phyloP scores from a whole-genome alignment of 2,888 invertebrate genomes.

The Idaea aversata region DNA sequence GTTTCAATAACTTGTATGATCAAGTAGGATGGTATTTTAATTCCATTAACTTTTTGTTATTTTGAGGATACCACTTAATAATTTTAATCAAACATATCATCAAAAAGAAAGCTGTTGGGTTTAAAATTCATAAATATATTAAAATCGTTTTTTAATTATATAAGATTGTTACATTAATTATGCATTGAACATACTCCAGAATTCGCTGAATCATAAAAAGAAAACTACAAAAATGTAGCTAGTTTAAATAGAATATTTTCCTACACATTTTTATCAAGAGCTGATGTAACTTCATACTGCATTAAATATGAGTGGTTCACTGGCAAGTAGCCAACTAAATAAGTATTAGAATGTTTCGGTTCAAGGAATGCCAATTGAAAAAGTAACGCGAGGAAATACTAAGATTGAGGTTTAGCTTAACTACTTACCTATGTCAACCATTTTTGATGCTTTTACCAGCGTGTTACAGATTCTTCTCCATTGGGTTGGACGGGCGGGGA shows the following conservation, averaged over 20 bases:
- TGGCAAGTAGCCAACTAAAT: not conserved
- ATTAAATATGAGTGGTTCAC: not conserved
- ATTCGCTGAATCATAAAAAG: not conserved
- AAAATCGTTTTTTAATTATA: too few species aligned
- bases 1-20: not conserved
- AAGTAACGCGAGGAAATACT: not conserved
- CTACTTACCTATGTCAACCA: not conserved
- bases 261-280: slow-evolving; percentile 1
- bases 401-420: not conserved
- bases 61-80: too few species aligned
- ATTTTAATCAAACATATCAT: too few species aligned
- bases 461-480: too few species aligned
- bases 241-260: not conserved
- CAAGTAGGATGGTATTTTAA: too few species aligned
- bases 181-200: not conserved
- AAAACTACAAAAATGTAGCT: not conserved
- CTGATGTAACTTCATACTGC: not conserved
- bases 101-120: too few species aligned
- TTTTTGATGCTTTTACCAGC: too few species aligned
- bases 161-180: not conserved
- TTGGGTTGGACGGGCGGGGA: too few species aligned
- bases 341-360: not conserved
- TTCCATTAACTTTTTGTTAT: too few species aligned
- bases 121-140: too few species aligned
- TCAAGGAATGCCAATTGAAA: not conserved